A percentile compares a stretch with the other conserved stretches of the same genome.
These are phyloP conservation scores for Amblyornis subalaris DNA, from an alignment of 2,113 vertebrate genomes.

Conservation along the genomic window DNA sequence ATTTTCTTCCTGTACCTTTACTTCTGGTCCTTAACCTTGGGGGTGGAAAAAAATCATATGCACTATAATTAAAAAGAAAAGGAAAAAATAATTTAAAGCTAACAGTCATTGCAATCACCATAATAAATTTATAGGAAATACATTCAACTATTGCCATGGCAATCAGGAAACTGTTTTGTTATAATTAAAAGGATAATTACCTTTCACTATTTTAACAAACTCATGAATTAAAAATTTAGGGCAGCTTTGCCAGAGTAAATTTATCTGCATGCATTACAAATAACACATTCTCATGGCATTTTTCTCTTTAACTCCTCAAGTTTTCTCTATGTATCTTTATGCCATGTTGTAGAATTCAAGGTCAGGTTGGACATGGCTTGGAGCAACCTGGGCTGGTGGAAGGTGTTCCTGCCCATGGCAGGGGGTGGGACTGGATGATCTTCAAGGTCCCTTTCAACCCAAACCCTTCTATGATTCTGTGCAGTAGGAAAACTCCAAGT, in stretches of 20 bases:
- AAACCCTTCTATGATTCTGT: background rate
- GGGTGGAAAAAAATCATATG: background rate
- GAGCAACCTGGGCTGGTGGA: background rate
- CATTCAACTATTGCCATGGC: slow-evolving; percentile 6
- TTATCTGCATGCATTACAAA: background rate
- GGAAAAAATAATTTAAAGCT: background rate
- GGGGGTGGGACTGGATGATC: background rate
- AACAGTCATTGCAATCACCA: background rate
- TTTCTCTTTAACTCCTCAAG: background rate
- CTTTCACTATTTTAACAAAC: slow-evolving; percentile 36
- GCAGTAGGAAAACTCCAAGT: background rate
- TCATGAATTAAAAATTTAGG: slow-evolving; percentile 44
- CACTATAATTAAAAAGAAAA: background rate
- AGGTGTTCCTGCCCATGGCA: background rate
- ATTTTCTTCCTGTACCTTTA: background rate
- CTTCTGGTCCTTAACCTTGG: background rate
- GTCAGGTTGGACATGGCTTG: background rate
- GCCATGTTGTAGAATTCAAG: background rate
- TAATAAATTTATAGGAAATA: slow-evolving; percentile 23
- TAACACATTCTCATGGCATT: background rate
- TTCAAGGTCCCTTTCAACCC: background rate
- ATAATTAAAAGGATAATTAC: slow-evolving; percentile 49
- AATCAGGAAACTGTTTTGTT: slow-evolving; percentile 40
- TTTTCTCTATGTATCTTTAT: background rate
- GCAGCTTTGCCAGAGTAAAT: background rate